Percentiles rank a stretch among this genome's conserved stretches.
Conservation (phyloP, 2,113 vertebrate species). For the Hiodon tergisus region DNA sequence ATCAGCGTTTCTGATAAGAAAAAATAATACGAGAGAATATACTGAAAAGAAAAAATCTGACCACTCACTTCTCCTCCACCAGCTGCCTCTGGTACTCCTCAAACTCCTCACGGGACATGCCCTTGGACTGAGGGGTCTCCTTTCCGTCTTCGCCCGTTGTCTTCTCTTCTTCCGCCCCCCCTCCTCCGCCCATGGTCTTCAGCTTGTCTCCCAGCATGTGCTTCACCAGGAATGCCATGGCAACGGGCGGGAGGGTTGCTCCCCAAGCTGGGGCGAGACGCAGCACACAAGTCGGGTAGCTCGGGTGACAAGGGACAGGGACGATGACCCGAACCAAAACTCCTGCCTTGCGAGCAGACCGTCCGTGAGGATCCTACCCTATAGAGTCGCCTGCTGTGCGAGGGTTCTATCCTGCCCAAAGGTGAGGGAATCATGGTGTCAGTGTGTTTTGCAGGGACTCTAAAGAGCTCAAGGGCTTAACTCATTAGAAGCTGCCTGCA, state of each 20-base stretch:
- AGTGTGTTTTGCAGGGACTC: constrained; percentile 41
- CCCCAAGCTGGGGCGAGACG: neutral
- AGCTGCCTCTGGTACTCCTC: constrained; percentile 67
- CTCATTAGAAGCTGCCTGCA: constrained; percentile 57
- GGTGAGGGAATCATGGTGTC: constrained; percentile 54
- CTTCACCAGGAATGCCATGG: constrained; percentile 55
- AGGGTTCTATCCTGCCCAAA: too few relatives aligned
- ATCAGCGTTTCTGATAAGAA: too few relatives aligned
- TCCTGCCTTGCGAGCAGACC: constrained; percentile 11
- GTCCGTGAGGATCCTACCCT: neutral
- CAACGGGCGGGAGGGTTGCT: neutral
- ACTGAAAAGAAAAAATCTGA: neutral
- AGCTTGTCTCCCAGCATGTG: constrained; percentile 49
- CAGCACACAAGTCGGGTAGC: neutral
- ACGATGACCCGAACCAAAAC: neutral
- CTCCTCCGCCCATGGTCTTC: constrained; percentile 44
- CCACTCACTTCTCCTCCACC: constrained; percentile 69
- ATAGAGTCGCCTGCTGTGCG: neutral
- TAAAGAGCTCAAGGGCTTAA: constrained; percentile 64
- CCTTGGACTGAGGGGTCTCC: constrained; percentile 43
- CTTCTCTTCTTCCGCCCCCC: constrained; percentile 8
- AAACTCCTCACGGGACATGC: constrained; percentile 59
- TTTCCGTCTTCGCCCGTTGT: constrained; percentile 42
- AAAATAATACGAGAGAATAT: neutral
- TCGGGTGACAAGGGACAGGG: neutral